phyloP scores from a whole-genome alignment of 2,797 vertebrate species.

The Rallus crepitans region DNA sequence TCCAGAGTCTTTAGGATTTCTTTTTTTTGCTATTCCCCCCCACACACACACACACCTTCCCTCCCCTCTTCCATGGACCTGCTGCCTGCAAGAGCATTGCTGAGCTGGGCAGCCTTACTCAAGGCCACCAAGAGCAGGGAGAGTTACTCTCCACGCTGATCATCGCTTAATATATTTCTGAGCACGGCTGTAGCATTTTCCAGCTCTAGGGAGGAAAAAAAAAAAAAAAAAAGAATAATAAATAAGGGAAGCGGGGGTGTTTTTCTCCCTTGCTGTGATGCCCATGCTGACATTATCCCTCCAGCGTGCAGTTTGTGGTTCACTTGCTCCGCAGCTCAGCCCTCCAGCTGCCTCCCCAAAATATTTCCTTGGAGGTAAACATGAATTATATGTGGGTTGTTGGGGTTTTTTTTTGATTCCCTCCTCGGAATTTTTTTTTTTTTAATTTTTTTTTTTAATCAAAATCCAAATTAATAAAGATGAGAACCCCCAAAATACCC shows the following conservation, averaged over 20 bases:
- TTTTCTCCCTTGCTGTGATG: not conserved
- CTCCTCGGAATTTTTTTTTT: no score
- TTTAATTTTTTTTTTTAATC: not conserved
- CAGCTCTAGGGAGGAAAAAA: not conserved
- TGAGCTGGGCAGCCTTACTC: not conserved
- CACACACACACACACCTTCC: no score
- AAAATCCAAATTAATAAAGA: not conserved
- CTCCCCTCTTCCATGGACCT: not conserved
- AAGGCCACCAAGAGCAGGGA: slow-evolving; percentile 7
- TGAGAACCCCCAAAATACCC: not conserved
- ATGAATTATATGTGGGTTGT: not conserved
- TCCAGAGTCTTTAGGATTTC: not conserved
- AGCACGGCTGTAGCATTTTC: not conserved
- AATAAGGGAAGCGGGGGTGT: not conserved
- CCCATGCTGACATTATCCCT: not conserved
- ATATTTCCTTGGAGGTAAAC: not conserved
- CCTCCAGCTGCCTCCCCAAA: not conserved
- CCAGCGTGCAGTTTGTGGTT: not conserved
- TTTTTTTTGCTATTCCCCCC: not conserved
- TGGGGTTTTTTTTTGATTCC: not conserved
- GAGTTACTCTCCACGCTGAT: not conserved
- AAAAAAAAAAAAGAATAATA: not conserved
- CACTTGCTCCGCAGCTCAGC: not conserved
- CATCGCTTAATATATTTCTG: not conserved
- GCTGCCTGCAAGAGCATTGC: not conserved